Base-by-base conservation (phyloP, 2,888 invertebrate genomes). In the Campoplex nolae region DNA sequence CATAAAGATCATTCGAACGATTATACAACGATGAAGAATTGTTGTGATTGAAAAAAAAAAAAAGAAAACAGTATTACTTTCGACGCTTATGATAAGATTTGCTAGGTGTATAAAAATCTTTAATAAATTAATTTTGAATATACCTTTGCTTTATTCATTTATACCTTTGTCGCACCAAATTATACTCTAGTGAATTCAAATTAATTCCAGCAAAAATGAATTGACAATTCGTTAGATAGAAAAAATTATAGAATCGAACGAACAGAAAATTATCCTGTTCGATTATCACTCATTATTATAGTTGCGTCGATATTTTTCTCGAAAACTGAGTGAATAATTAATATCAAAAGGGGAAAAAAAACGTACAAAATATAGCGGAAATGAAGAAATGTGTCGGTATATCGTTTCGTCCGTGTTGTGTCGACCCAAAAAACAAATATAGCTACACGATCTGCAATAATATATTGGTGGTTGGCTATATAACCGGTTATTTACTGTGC, bases 11-110 rank as follows among this genome's bases (percentile, higher is more conserved):
- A 16, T 45, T 35, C 51, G 2, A 32, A 9, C 13, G 32, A 58
- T 23, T 32, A 62, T 65, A 13, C 76, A n/a, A 58, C 16, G 13
- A 42, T 56, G 2, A 28, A 38, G 13, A 35, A 76, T 48, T 76
- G 42, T 58, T 58, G 62, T 16, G 16, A 42, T 45, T 23, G 45
- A 48, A 45, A 70, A 70, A 68, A 68, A n/a, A 38, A 18, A 58
- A 38, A 75, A 23, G 18, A 82, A 42, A 83, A 76, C 82, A 83
- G 75, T 83, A 83, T 83, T 82, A 76, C 23, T 48, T 70, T 75
- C 16, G 42, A 65, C 32, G 42, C 58, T 42, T 38, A 48, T 28
- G 62, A 35, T 58, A 42, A 56, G n/a, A 56, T 74, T 74, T 54
- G 28, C 38, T 56, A n/a, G 23, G 56, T 56, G 56, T 74, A 74